A percentile compares a stretch with the other conserved stretches of the same genome.
Evolutionary conservation across 2,797 vertebrate species (phyloP).

Genomic region (Gallirallus australis): DNA sequence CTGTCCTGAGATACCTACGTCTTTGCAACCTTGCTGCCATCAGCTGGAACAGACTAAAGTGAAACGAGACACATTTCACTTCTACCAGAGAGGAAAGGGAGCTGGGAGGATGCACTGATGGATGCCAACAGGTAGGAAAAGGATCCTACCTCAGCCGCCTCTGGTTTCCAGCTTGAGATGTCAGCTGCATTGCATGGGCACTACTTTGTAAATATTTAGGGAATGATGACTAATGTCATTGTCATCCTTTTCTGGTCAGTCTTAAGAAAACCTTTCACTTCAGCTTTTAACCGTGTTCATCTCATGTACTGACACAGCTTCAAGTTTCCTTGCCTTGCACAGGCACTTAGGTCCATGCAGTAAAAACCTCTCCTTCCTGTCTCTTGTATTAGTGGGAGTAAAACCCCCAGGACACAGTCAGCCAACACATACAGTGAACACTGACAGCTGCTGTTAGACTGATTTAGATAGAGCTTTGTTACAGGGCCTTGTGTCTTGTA

Average conservation of each 20-base stretch:
- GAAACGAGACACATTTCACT: not conserved
- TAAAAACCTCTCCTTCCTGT: not conserved
- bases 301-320: not conserved
- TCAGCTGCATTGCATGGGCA: not conserved
- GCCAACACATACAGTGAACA: accelerated
- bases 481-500: not conserved
- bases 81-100: not conserved
- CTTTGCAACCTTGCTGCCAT: not conserved
- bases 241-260: not conserved
- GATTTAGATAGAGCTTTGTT: not conserved
- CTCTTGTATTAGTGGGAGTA: not conserved
- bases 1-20: accelerated
- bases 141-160: not conserved
- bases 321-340: not conserved
- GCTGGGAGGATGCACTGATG: not conserved
- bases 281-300: not conserved
- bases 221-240: not conserved
- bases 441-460: not conserved
- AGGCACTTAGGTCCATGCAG: not conserved
- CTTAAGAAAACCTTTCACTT: not conserved
- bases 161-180: not conserved
- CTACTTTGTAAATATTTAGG: not conserved
- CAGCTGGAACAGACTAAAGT: not conserved
- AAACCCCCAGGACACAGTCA: not conserved
- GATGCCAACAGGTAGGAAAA: not conserved